Evolutionary conservation across 1,140 invertebrate genomes (phyloP).

Genomic region (Drosophila nikananu): DNA sequence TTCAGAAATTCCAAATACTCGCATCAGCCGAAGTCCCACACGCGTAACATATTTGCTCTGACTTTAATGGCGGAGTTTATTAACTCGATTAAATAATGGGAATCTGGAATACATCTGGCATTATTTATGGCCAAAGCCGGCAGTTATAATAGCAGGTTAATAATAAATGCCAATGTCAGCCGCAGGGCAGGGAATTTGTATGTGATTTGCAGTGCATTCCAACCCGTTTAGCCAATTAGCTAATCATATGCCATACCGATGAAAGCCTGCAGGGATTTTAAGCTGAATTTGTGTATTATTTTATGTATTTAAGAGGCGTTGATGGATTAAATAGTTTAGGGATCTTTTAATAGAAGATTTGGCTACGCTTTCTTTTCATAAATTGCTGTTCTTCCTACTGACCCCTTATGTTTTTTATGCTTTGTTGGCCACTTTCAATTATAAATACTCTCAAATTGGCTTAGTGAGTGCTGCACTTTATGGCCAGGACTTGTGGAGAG

Average conservation of each 20-base stretch:
- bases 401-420: not conserved
- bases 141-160: not conserved
- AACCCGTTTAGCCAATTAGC: not conserved
- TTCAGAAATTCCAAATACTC: not conserved
- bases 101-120: constrained; percentile 11
- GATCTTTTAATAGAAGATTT: not conserved
- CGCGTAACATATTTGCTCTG: constrained; percentile 5
- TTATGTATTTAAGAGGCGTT: not conserved
- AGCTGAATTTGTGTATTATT: not conserved
- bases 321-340: not conserved
- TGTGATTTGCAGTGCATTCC: constrained; percentile 1
- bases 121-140: constrained; percentile 11
- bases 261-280: not conserved
- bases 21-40: constrained; percentile 9
- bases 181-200: not conserved
- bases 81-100: constrained; percentile 21
- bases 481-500: constrained; percentile 42
- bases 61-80: constrained; percentile 23
- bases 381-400: not conserved
- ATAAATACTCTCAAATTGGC: constrained; percentile 58
- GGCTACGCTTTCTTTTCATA: not conserved
- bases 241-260: no score
- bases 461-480: constrained; percentile 48
- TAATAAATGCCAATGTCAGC: constrained; percentile 5
- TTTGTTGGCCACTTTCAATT: constrained; percentile 50